phyloP scores from a whole-genome alignment of 2,797 vertebrate species.

The Aeoliscus strigatus region DNA sequence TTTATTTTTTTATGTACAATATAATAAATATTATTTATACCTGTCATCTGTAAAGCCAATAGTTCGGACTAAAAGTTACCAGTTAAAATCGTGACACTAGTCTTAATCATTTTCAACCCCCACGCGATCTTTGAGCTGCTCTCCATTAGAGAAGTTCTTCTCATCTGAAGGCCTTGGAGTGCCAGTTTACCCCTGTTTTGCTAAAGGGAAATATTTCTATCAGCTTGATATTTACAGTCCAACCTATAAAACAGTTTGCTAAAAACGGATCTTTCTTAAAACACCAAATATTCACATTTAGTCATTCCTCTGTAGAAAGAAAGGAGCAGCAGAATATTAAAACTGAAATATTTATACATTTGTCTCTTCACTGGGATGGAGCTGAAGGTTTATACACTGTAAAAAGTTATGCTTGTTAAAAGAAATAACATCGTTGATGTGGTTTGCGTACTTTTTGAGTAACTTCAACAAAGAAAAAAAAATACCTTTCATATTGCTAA shows the following conservation, averaged over 20 bases:
- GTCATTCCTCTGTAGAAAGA: slow-evolving; percentile 19
- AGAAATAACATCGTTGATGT: too few species aligned
- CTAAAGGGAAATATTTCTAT: slow-evolving; percentile 77
- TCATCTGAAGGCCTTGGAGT: slow-evolving; percentile 59
- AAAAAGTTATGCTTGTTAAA: slow-evolving; percentile 53
- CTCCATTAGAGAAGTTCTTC: slow-evolving; percentile 33
- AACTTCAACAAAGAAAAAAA: slow-evolving; percentile 13
- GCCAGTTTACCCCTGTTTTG: slow-evolving; percentile 75
- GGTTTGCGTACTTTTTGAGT: slow-evolving; percentile 33
- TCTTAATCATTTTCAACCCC: slow-evolving; percentile 24
- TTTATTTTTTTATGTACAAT: slow-evolving; percentile 52
- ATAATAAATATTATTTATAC: slow-evolving; percentile 46
- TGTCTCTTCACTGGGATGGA: slow-evolving; percentile 65
- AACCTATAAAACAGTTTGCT: slow-evolving; percentile 64
- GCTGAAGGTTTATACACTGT: slow-evolving; percentile 69
- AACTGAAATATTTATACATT: slow-evolving; percentile 66
- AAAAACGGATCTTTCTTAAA: slow-evolving; percentile 63
- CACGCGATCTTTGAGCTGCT: slow-evolving; percentile 28
- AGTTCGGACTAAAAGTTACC: slow-evolving; percentile 42
- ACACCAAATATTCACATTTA: slow-evolving; percentile 59
- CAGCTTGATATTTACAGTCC: slow-evolving; percentile 51
- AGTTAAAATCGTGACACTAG: slow-evolving; percentile 40
- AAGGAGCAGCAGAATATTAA: slow-evolving; percentile 52
- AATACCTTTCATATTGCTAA: slow-evolving; percentile 15
- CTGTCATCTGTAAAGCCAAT: slow-evolving; percentile 50